A percentile compares a stretch with the other conserved stretches of the same genome.
phyloP scores from a whole-genome alignment of 1,140 invertebrate genomes.

The Littorina saxatilis region DNA sequence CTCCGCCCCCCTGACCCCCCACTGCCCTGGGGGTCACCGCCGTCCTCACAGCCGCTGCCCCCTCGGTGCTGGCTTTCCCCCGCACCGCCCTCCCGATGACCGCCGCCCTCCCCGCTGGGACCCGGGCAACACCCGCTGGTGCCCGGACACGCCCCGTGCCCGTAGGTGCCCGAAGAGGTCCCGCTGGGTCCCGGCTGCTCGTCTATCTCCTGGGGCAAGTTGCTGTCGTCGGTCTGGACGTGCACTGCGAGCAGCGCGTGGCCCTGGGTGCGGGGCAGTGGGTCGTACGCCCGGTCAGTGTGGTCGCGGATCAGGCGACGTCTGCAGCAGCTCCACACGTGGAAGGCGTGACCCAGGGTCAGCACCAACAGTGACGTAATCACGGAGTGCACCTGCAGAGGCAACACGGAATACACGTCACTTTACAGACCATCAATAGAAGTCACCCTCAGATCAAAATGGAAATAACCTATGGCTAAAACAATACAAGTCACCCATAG shows the following conservation, averaged over 20 bases:
- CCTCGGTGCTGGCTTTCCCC: too few relatives aligned
- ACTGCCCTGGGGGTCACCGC: background rate
- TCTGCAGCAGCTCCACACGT: constrained; percentile 60
- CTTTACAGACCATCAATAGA: background rate
- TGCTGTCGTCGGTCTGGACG: background rate
- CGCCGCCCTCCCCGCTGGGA: background rate
- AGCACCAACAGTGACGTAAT: constrained; percentile 51
- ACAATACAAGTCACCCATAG: too few relatives aligned
- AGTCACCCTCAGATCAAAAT: too few relatives aligned
- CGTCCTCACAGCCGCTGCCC: background rate
- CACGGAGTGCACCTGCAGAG: constrained; percentile 52
- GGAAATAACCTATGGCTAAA: too few relatives aligned
- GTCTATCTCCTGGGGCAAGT: background rate
- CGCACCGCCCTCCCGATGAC: too few relatives aligned
- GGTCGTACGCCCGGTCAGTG: constrained; percentile 15
- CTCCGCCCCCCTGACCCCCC: background rate
- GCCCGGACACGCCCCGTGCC: background rate
- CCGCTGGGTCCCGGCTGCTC: too few relatives aligned
- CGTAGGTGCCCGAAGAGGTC: background rate
- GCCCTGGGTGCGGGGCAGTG: background rate
- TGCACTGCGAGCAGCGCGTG: background rate
- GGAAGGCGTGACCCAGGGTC: constrained; percentile 54
- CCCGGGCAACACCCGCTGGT: background rate
- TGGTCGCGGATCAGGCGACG: constrained; percentile 52
- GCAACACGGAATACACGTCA: background rate